These are phyloP conservation scores for Rotaria sp. DNA, from an alignment of 2,888 invertebrate species.

Conservation along the genomic window DNA sequence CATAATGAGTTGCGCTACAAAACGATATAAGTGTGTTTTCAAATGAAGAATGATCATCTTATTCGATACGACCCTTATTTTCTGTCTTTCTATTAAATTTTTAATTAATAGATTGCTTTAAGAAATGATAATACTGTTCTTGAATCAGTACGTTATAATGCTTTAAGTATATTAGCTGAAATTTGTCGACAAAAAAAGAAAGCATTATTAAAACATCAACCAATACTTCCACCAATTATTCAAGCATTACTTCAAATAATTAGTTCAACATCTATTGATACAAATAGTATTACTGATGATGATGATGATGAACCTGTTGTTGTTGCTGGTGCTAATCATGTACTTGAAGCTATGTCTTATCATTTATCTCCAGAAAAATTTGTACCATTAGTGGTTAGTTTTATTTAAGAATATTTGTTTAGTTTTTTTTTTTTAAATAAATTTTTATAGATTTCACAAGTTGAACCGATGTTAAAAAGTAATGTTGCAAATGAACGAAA, in stretches of 20 bases:
- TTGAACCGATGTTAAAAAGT: constrained; percentile 26
- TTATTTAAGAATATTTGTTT: neutral
- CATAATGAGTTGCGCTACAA: too few relatives aligned
- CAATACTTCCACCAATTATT: neutral
- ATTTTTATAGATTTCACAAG: neutral
- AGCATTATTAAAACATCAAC: neutral
- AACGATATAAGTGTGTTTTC: too few relatives aligned
- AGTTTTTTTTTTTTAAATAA: too few relatives aligned
- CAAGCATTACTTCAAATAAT: constrained; percentile 18
- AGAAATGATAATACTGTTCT: neutral
- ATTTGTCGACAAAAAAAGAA: constrained; percentile 24
- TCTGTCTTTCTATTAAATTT: neutral
- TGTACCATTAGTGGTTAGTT: constrained; percentile 2
- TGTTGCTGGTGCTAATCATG: constrained; percentile 27
- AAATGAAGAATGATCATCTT: too few relatives aligned
- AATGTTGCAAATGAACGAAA: constrained; percentile 9
- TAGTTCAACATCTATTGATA: neutral
- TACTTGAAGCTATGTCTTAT: constrained; percentile 19
- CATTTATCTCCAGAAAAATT: constrained; percentile 9
- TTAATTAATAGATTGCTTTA: neutral
- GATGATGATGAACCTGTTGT: constrained; percentile 23
- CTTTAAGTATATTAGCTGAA: neutral
- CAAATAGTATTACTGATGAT: neutral
- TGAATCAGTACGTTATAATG: constrained; percentile 24
- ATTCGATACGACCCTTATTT: too few relatives aligned